Evolutionary conservation across 1,140 invertebrate species (phyloP).

Genomic region (Homalodisca vitripennis): DNA sequence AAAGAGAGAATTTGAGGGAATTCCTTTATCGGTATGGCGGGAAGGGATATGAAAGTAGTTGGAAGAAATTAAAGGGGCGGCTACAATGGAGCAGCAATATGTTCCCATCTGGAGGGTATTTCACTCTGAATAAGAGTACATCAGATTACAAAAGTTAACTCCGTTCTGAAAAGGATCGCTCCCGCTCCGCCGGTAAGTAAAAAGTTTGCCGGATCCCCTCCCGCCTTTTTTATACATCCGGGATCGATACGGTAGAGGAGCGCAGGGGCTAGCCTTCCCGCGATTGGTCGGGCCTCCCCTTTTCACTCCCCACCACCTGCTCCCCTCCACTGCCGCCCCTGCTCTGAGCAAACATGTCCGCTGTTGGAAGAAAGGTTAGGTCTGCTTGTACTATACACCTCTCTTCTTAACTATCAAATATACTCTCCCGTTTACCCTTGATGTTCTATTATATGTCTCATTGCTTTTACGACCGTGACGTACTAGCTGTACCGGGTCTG

Average conservation of each 20-base stretch:
- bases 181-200: slow-evolving; percentile 7
- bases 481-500: too few species aligned
- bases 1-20: too few species aligned
- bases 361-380: slow-evolving; percentile 15
- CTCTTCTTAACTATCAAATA: slow-evolving; percentile 26
- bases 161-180: slow-evolving; percentile 18
- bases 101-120: slow-evolving; percentile 12
- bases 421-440: slow-evolving; percentile 10
- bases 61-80: slow-evolving; percentile 20
- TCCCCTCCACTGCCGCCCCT: neutral
- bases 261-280: neutral
- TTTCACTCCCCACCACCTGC: neutral
- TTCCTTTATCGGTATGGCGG: too few species aligned
- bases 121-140: slow-evolving; percentile 17
- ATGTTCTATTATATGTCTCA: slow-evolving; percentile 18
- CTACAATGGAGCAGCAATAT: slow-evolving; percentile 24
- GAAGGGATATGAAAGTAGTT: slow-evolving; percentile 7
- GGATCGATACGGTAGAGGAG: slow-evolving; percentile 7
- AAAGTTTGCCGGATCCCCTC: slow-evolving; percentile 22
- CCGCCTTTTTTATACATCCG: slow-evolving; percentile 17
- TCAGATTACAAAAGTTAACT: slow-evolving; percentile 20
- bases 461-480: neutral
- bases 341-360: slow-evolving; percentile 18
- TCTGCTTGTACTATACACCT: slow-evolving; percentile 11
- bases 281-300: slow-evolving; percentile 4